Evolutionary conservation across 1,140 invertebrate genomes (phyloP).

Genomic region (Ceratoteleas bidentatus): DNA sequence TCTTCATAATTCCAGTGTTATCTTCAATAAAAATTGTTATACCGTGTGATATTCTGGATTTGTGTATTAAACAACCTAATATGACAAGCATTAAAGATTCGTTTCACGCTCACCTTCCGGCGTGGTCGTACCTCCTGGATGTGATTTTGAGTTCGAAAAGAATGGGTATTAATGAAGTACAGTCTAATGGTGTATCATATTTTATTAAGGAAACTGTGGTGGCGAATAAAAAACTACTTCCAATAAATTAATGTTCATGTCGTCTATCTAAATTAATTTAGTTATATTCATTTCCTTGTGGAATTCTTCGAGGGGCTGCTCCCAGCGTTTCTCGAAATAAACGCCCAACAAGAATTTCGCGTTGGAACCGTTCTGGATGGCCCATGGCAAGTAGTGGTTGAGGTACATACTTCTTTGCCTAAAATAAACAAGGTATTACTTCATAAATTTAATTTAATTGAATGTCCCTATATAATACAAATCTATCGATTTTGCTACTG

Average conservation of each 20-base stretch:
- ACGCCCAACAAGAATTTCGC: conserved; percentile 90
- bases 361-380: conserved; percentile 89
- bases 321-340: conserved; percentile 97
- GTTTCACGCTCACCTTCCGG: conserved; percentile 19
- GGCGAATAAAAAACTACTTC: too few species aligned
- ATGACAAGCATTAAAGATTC: conserved; percentile 33
- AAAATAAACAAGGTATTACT: conserved; percentile 73
- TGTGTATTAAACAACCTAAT: conserved; percentile 40
- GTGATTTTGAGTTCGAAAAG: too few species aligned
- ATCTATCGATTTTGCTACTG: too few species aligned
- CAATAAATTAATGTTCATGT: too few species aligned
- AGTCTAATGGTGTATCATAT: too few species aligned
- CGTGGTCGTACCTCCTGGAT: not conserved
- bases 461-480: too few species aligned
- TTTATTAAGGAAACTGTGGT: too few species aligned
- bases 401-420: conserved; percentile 91
- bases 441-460: too few species aligned
- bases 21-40: conserved; percentile 80
- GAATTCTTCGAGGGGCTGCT: conserved; percentile 91
- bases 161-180: too few species aligned
- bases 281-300: conserved; percentile 88
- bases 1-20: conserved; percentile 81
- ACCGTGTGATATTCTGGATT: conserved; percentile 70
- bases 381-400: conserved; percentile 93
- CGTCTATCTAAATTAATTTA: conserved; percentile 48